Conservation (phyloP, 2,113 vertebrate species). For the Bagarius yarrelli region DNA sequence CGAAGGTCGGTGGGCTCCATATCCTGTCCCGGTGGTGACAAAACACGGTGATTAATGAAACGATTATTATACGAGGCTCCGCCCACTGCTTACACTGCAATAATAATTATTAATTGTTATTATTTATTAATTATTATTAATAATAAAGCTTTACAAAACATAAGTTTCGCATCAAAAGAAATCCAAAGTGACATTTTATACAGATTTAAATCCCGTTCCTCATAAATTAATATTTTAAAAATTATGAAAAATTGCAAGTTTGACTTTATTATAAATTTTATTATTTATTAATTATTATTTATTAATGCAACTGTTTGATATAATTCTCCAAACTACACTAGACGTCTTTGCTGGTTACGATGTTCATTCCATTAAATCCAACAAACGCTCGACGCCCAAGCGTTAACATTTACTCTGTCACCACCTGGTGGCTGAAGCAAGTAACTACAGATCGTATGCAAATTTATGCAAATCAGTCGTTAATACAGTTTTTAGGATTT, state of each 20-base stretch:
- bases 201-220: too few species aligned
- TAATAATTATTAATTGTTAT: slow-evolving; percentile 38
- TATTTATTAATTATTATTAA: slow-evolving; percentile 25
- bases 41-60: slow-evolving; percentile 18
- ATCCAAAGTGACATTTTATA: slow-evolving; percentile 31
- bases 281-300: too few species aligned
- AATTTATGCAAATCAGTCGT: not conserved
- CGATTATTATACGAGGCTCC: slow-evolving; percentile 44
- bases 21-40: too few species aligned
- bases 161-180: slow-evolving; percentile 58
- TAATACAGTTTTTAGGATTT: too few species aligned
- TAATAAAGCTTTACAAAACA: slow-evolving; percentile 54
- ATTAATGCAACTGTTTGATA: too few species aligned
- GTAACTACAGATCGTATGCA: not conserved
- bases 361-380: not conserved
- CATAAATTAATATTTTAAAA: too few species aligned
- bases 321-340: too few species aligned
- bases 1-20: slow-evolving; percentile 35
- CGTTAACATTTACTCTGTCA: not conserved
- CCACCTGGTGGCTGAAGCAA: not conserved
- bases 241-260: too few species aligned
- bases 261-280: too few species aligned
- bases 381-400: too few species aligned
- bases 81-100: slow-evolving; percentile 44
- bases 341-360: too few species aligned